Percentiles rank a stretch among this genome's conserved stretches.
These are phyloP conservation scores for Drosophila subpulchrella DNA, from an alignment of 1,140 invertebrate species.

Conservation along the genomic window DNA sequence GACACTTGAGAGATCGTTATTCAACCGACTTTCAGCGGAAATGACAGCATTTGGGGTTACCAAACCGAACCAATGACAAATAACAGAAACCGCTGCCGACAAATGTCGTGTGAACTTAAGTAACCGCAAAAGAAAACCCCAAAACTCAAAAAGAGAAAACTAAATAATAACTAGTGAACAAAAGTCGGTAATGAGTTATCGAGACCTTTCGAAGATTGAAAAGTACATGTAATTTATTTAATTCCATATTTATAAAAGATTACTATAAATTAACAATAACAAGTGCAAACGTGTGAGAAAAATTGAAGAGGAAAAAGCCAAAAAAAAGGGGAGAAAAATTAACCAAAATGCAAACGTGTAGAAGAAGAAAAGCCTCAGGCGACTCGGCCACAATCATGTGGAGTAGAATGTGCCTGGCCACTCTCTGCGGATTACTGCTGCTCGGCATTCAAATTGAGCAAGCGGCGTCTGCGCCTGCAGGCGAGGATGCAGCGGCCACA, in stretches of 20 bases:
- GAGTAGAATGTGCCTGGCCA: slow-evolving; percentile 62
- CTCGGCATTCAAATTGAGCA: slow-evolving; percentile 79
- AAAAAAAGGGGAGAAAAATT: slow-evolving; percentile 22
- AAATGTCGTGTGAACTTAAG: slow-evolving; percentile 63
- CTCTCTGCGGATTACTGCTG: slow-evolving; percentile 70
- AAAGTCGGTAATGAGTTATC: slow-evolving; percentile 46
- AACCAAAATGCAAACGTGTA: slow-evolving; percentile 68
- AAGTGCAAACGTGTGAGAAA: slow-evolving; percentile 76
- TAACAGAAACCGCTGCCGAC: slow-evolving; percentile 51
- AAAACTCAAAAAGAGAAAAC: slow-evolving; percentile 21
- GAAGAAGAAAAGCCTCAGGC: slow-evolving; percentile 68
- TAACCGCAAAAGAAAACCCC: slow-evolving; percentile 19
- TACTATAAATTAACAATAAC: slow-evolving; percentile 54
- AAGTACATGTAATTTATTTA: slow-evolving; percentile 30
- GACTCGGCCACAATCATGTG: slow-evolving; percentile 44
- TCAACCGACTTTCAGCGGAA: slow-evolving; percentile 70
- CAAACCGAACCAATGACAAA: slow-evolving; percentile 60
- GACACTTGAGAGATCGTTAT: slow-evolving; percentile 42
- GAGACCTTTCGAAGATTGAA: slow-evolving; percentile 17
- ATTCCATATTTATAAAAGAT: slow-evolving; percentile 53
- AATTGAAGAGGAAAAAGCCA: slow-evolving; percentile 31
- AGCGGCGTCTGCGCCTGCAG: slow-evolving; percentile 76
- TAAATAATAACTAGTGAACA: slow-evolving; percentile 24
- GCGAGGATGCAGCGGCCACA: slow-evolving; percentile 66
- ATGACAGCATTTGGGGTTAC: slow-evolving; percentile 66